Evolutionary conservation across 2,113 vertebrate genomes (phyloP).

Genomic region (Chaetodon trifascialis): DNA sequence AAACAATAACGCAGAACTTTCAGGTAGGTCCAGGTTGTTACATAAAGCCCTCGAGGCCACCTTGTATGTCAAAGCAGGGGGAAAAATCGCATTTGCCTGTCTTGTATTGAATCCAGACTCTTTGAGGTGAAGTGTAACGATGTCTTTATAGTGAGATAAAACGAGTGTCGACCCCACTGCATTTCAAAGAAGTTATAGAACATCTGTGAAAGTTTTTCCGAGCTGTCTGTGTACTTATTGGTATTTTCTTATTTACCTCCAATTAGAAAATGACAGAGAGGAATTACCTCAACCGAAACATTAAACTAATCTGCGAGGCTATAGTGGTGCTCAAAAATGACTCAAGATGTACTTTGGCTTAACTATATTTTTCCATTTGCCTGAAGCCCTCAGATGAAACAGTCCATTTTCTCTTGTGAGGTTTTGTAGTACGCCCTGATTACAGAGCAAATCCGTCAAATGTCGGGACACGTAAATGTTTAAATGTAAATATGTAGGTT

Average conservation of each 20-base stretch:
- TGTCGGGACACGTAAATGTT: constrained; percentile 42
- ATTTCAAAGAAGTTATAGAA: constrained; percentile 39
- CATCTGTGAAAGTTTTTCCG: constrained; percentile 66
- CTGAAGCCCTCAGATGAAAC: constrained; percentile 50
- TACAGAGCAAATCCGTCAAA: constrained; percentile 57
- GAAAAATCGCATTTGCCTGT: constrained; percentile 22
- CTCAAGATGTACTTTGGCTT: constrained; percentile 66
- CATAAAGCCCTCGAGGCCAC: constrained; percentile 60
- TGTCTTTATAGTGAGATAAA: constrained; percentile 47
- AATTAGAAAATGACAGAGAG: constrained; percentile 55
- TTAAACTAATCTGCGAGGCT: constrained; percentile 57
- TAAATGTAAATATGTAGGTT: constrained; percentile 51
- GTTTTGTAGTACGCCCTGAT: constrained; percentile 37
- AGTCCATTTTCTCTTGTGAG: constrained; percentile 26
- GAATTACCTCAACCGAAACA: constrained; percentile 61
- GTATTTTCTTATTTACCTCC: constrained; percentile 69
- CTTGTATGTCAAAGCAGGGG: constrained; percentile 52
- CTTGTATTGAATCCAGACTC: constrained; percentile 59
- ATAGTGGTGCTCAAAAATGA: constrained; percentile 62
- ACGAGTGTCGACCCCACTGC: constrained; percentile 17
- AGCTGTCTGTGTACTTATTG: constrained; percentile 60
- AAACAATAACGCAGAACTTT: constrained; percentile 67
- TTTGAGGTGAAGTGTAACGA: constrained; percentile 44
- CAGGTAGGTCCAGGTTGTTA: constrained; percentile 73
- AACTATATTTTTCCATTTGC: constrained; percentile 62